Base-by-base conservation (phyloP, 2,797 vertebrate species). In the Myiotriccus ornatus region DNA sequence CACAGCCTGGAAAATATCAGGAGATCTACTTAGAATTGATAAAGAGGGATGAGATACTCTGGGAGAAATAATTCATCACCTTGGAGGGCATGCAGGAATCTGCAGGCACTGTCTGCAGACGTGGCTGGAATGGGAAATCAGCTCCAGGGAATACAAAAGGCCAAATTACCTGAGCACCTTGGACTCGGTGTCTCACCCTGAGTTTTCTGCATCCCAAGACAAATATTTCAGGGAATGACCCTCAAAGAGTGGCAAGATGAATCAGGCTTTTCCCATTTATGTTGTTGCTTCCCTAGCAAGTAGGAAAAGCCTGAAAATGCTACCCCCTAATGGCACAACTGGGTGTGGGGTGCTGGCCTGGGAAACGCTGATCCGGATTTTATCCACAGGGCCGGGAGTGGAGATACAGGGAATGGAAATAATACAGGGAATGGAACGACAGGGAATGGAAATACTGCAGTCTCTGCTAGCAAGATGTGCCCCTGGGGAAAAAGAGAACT, bases 231-330 rank as follows among this genome's bases (percentile, higher is more conserved):
- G 56, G 47, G 47, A 62, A 55, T 7, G 23, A 41, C 44, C 20
- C 55, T 50, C 65, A 12, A 60, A 56, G 32, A 32, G 35, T 10
- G 5, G 12, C 22, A 20, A 81, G 23, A 46, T 32, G n/a, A 65
- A 76, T 44, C 37, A 24, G 43, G 7, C 13, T 49, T 59, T 39
- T 60, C 2, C 39, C 25, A 5, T 9, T 9, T 25, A 52, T 30
- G 50, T 32, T 7, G 4, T 10, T 14, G 4, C 44, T 89, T 86
- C 56, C 15, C 17, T 46, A 10, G 34, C 44, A 93, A 76, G 35
- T 0, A 59, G 44, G 20, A 92, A 93, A 95, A 94, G 52, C 25
- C 92, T 76, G 92, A 91, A 88, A 89, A 91, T 84, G 78, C 89
- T 87, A 35, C 81, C 90, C 86, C 70, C 89, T 93, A 92, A 90